A percentile compares a stretch with the other conserved stretches of the same genome.
Evolutionary conservation across 2,888 invertebrate genomes (phyloP).

Genomic region (Brenthis ino): DNA sequence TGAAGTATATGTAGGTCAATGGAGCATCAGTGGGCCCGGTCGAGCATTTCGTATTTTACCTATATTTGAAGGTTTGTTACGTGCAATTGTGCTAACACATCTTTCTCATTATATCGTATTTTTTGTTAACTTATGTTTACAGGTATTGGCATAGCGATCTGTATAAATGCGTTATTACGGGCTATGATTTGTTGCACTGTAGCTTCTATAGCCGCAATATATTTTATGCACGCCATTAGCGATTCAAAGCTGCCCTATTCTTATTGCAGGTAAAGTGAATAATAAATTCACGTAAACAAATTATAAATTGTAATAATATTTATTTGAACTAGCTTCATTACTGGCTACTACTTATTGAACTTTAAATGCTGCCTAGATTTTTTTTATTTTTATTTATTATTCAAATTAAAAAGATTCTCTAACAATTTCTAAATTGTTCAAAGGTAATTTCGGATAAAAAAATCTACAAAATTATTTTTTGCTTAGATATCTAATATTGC

Average conservation of each 20-base stretch:
- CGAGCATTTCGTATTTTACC: constrained; percentile 72
- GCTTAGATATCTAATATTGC: too few relatives aligned
- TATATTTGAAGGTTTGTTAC: constrained; percentile 43
- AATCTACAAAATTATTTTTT: too few relatives aligned
- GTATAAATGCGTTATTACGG: constrained; percentile 67
- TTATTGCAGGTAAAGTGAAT: constrained; percentile 60
- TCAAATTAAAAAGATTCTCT: too few relatives aligned
- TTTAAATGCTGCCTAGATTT: too few relatives aligned
- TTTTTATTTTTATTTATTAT: too few relatives aligned
- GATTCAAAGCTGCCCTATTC: constrained; percentile 65
- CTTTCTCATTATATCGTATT: neutral
- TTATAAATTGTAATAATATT: too few relatives aligned
- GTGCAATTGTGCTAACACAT: too few relatives aligned
- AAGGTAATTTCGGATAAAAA: too few relatives aligned
- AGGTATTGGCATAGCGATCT: constrained; percentile 75
- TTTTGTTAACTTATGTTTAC: constrained; percentile 8
- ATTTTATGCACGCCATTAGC: constrained; percentile 57
- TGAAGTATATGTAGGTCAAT: constrained; percentile 74
- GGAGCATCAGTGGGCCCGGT: constrained; percentile 76
- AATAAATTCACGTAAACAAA: too few relatives aligned
- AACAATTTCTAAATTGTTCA: too few relatives aligned
- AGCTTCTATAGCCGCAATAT: constrained; percentile 63
- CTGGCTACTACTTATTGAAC: too few relatives aligned
- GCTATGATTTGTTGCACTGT: constrained; percentile 63
- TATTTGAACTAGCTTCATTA: too few relatives aligned